Percentiles rank a stretch among this genome's conserved stretches.
Evolutionary conservation across 2,113 vertebrate species (phyloP).

Genomic region (Leiothrix lutea): DNA sequence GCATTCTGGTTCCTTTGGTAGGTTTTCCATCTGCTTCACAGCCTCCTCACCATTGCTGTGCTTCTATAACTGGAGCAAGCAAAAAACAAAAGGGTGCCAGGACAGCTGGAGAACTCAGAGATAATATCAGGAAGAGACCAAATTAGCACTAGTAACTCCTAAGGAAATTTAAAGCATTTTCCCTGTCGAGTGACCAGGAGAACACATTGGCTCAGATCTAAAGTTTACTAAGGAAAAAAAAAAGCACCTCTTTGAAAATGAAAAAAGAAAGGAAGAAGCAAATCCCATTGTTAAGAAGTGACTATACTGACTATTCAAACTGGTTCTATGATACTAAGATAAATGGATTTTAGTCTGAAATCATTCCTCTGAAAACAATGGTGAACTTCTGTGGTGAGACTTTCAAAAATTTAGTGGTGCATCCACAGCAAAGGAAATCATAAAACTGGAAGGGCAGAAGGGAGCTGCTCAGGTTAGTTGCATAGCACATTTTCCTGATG

Average conservation of each 20-base stretch:
- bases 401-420: neutral
- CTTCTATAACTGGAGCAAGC: neutral
- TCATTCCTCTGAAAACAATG: neutral
- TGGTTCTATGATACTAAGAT: neutral
- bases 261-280: neutral
- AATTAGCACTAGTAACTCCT: neutral
- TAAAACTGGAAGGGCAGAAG: accelerated
- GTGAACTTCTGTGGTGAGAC: neutral
- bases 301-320: neutral
- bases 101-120: neutral
- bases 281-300: neutral
- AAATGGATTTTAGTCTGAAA: neutral
- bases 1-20: accelerated
- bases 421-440: neutral
- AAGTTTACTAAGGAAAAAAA: neutral
- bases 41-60: neutral
- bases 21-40: neutral
- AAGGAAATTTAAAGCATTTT: neutral
- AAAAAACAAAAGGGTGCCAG: neutral
- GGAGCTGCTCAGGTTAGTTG: neutral
- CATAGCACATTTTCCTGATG: neutral
- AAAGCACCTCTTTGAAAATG: accelerated
- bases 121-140: neutral
- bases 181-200: neutral
- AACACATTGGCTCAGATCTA: neutral